Conservation (phyloP, 2,113 vertebrate species). For the Bos indicus region DNA sequence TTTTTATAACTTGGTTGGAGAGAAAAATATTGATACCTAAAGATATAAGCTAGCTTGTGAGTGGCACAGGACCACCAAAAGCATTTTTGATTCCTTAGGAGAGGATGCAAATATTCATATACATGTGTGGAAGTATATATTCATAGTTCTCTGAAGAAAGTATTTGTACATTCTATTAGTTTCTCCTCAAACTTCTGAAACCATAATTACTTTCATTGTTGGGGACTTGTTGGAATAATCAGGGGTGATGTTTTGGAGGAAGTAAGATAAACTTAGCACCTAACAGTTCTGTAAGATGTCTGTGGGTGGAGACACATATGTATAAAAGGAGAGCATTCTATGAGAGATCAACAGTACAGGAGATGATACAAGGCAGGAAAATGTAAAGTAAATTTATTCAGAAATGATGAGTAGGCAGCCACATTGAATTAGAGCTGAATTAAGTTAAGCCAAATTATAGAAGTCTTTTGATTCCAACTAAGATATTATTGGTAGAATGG, state of each 20-base stretch:
- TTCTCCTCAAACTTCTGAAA: constrained; percentile 2
- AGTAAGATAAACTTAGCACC: neutral
- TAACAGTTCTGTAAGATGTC: neutral
- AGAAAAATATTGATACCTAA: neutral
- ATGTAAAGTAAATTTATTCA: neutral
- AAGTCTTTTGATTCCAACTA: neutral
- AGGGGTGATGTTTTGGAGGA: neutral
- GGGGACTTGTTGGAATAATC: neutral
- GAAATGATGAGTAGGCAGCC: neutral
- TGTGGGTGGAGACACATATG: neutral
- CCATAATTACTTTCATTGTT: neutral
- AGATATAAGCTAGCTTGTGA: neutral
- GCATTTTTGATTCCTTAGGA: neutral
- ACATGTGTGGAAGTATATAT: no score
- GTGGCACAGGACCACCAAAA: neutral
- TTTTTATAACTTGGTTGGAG: neutral
- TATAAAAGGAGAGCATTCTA: neutral
- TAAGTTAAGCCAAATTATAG: neutral
- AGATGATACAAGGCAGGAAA: neutral
- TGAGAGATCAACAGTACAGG: neutral
- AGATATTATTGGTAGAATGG: neutral
- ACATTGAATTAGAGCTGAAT: neutral
- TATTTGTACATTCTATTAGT: neutral
- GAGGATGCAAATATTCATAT: neutral
- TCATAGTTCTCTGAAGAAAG: neutral